Evolutionary conservation across 1,140 invertebrate genomes (phyloP), one percentile per base, ranked within the genome.

Genomic region (Zaprionus capensis): DNA sequence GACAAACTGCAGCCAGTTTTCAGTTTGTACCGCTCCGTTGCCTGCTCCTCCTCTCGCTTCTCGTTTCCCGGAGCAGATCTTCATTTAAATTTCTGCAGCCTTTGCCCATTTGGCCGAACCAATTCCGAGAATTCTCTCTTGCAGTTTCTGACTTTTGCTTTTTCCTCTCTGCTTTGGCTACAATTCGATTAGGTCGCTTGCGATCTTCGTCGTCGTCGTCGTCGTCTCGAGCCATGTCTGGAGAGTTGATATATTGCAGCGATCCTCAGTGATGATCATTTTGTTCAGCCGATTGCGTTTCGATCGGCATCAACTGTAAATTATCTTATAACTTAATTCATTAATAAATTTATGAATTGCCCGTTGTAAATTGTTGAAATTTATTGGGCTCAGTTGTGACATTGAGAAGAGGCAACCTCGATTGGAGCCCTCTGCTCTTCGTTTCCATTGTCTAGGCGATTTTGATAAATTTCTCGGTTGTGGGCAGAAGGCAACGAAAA

Each of bases 321-420:
- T 91, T 91, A 91, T 84, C 82, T 91, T 91, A 91, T 91, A 91
- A 91, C 90, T 91, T 91, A 91, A 91, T 91, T 91, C 90, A 91
- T 91, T 91, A 91, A 91, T 90, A 91, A 91, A 91, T 91, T 91
- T 88, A 91, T 91, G 84, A 91, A 91, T 90, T 86, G 80, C 65
- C 77, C 69, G 90, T 81, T 91, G 91, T 86, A 91, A 91, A 83
- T 91, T 91, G 84, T 86, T 71, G 71, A 76, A 85, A 91, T 91
- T 91, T 88, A 91, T 91, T 91, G 78, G 69, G 20, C 55, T 31
- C 70, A 72, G 68, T 67, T 72, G 63, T 77, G 82, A 74, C 85
- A 90, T 71, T 82, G 63, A 31, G 78, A 57, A 63, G 73, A 63
- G 73, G 59, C 36, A 20, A 46, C 17, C 24, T 41, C 38, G 59